A percentile compares a stretch with the other conserved stretches of the same genome.
phyloP scores from a whole-genome alignment of 1,140 invertebrate species.

The Neodiprion lecontei region DNA sequence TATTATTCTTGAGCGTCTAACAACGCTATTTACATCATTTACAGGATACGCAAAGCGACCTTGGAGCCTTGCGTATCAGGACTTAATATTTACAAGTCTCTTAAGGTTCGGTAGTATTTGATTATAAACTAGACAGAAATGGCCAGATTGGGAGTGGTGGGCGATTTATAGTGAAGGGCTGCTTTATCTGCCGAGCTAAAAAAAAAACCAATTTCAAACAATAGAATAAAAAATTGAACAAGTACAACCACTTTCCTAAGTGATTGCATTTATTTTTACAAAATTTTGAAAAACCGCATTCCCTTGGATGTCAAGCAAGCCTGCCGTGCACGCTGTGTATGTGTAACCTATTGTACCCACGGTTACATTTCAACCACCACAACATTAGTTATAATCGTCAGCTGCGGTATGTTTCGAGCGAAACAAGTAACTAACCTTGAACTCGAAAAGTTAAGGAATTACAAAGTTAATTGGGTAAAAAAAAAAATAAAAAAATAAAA shows the following conservation, averaged over 20 bases:
- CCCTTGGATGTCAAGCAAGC: no score
- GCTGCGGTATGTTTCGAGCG: no score
- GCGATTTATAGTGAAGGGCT: neutral
- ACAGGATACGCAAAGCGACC: slow-evolving; percentile 20
- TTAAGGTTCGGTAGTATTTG: neutral
- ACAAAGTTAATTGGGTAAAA: no score
- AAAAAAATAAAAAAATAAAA: no score
- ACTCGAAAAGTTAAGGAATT: no score
- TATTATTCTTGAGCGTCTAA: slow-evolving; percentile 18
- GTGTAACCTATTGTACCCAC: no score
- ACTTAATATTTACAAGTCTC: slow-evolving; percentile 1
- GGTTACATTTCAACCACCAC: no score
- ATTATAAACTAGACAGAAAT: neutral
- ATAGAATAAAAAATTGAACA: neutral
- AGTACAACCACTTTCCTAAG: neutral
- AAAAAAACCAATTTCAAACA: neutral
- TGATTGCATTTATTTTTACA: no score
- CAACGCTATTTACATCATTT: slow-evolving; percentile 54
- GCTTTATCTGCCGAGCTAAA: slow-evolving; percentile 1
- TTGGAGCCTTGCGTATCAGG: neutral
- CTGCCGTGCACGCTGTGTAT: no score
- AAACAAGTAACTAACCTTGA: no score
- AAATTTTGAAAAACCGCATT: no score
- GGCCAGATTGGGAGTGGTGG: neutral
- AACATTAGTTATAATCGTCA: no score